Percentiles rank a stretch among this genome's conserved stretches.
phyloP scores from a whole-genome alignment of 2,113 vertebrate genomes.

The Agelaius phoeniceus region DNA sequence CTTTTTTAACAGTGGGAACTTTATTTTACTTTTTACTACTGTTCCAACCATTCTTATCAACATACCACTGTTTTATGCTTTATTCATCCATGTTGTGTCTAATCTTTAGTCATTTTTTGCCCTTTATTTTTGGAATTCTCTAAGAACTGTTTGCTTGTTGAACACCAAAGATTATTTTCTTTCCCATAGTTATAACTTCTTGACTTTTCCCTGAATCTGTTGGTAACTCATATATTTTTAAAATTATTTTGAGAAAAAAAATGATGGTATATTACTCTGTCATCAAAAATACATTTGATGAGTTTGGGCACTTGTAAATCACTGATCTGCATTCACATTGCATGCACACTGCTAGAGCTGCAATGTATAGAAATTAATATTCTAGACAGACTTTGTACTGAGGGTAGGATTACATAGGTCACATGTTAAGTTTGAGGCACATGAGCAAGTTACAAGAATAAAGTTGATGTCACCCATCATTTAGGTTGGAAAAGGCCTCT shows the following conservation, averaged over 20 bases:
- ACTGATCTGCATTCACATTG: not conserved
- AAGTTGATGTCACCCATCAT: not conserved
- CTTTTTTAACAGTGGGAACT: fast-evolving
- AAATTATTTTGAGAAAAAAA: not conserved
- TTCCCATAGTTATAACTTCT: not conserved
- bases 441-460: not conserved
- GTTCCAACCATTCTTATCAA: not conserved
- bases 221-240: fast-evolving
- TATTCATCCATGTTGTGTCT: not conserved
- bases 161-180: not conserved
- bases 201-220: not conserved
- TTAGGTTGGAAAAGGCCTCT: not conserved
- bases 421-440: not conserved
- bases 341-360: not conserved
- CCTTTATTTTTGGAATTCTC: not conserved
- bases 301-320: not conserved
- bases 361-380: not conserved
- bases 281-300: not conserved
- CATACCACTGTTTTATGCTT: not conserved
- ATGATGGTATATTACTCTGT: not conserved
- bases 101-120: fast-evolving
- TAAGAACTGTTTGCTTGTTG: not conserved
- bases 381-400: not conserved
- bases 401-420: not conserved
- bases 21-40: not conserved